phyloP scores from a whole-genome alignment of 2,797 vertebrate genomes.

The Pteropus rufus region DNA sequence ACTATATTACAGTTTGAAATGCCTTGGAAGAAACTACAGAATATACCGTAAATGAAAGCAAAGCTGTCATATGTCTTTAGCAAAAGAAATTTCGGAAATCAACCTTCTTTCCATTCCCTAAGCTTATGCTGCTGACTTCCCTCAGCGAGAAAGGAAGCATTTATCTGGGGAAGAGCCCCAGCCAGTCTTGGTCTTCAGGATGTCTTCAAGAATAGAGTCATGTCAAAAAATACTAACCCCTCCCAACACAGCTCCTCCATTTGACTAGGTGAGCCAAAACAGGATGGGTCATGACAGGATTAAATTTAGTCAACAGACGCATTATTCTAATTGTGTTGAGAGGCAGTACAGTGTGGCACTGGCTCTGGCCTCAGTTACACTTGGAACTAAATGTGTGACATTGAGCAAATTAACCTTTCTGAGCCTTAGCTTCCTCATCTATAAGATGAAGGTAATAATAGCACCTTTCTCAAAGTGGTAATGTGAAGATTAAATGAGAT shows the following conservation, averaged over 20 bases:
- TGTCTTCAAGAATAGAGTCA: not conserved
- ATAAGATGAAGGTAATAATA: not conserved
- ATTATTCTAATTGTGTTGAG: not conserved
- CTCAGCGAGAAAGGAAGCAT: not conserved
- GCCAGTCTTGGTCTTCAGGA: not conserved
- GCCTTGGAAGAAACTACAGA: not conserved
- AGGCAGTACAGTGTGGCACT: accelerated
- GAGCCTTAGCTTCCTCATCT: not conserved
- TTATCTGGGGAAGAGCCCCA: not conserved
- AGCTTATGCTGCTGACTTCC: not conserved
- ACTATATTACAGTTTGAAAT: not conserved
- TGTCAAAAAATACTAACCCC: not conserved
- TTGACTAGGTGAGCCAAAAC: not conserved
- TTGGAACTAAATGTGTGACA: not conserved
- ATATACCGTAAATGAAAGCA: not conserved
- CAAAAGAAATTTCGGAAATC: not conserved
- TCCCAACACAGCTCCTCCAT: not conserved
- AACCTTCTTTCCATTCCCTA: not conserved
- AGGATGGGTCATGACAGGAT: not conserved
- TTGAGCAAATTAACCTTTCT: not conserved
- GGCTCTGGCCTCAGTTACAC: not conserved
- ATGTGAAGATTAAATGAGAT: not conserved
- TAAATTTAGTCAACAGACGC: not conserved
- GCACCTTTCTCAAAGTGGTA: not conserved
- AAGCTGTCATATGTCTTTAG: not conserved